phyloP scores from a whole-genome alignment of 2,888 invertebrate genomes.

The Camptogramma bilineatum region DNA sequence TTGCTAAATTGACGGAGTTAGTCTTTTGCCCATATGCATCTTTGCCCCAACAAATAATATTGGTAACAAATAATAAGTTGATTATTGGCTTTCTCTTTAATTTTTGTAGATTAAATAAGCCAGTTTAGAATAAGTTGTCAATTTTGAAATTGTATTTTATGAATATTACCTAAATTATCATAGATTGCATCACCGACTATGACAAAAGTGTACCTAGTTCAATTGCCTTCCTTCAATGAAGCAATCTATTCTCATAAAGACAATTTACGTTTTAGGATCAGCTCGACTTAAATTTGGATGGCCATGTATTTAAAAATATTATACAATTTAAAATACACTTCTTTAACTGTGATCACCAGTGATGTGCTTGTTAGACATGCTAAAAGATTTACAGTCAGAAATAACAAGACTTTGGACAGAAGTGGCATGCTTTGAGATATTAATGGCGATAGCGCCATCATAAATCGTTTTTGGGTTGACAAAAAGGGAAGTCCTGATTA shows the following conservation, averaged over 20 bases:
- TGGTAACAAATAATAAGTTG: no score
- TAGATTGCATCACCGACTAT: neutral
- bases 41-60: no score
- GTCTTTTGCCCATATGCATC: no score
- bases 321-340: constrained; percentile 2
- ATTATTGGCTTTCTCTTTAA: neutral
- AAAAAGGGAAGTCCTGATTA: constrained; percentile 1
- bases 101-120: neutral
- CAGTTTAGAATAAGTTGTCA: neutral
- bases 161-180: no score
- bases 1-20: no score
- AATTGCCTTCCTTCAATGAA: no score
- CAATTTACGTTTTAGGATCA: neutral
- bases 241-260: neutral
- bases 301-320: constrained; percentile 24
- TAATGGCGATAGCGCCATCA: constrained; percentile 8
- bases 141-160: no score
- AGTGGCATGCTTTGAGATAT: constrained; percentile 21
- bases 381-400: constrained; percentile 26
- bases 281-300: constrained; percentile 22
- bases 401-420: constrained; percentile 21
- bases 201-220: no score
- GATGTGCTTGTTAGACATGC: constrained; percentile 24
- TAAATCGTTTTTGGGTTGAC: constrained; percentile 8
- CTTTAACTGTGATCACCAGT: constrained; percentile 41